Conservation (phyloP, 2,797 vertebrate genomes). For the Pseudomugil tenellus region DNA sequence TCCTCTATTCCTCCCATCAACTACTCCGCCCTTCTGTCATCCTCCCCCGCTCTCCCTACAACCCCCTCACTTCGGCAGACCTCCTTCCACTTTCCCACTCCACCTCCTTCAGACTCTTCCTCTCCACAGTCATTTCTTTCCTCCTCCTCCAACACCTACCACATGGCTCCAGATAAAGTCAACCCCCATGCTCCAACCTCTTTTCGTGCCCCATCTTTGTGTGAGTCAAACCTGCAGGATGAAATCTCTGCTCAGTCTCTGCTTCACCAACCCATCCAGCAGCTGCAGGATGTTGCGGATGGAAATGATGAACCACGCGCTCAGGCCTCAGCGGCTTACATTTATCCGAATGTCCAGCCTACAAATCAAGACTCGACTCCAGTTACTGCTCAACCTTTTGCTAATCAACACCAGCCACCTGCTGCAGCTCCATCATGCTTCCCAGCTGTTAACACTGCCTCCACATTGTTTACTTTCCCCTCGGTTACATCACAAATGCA, state of each 20-base stretch:
- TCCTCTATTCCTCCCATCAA: conserved; percentile 46
- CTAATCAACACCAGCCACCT: conserved; percentile 24
- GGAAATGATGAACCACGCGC: conserved; percentile 35
- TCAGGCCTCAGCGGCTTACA: conserved; percentile 49
- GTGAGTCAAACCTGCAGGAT: conserved; percentile 51
- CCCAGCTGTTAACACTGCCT: conserved; percentile 24
- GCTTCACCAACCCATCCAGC: conserved; percentile 45
- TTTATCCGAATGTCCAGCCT: conserved; percentile 46
- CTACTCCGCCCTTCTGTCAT: conserved; percentile 63
- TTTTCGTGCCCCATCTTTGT: conserved; percentile 44
- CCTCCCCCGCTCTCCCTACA: conserved; percentile 54
- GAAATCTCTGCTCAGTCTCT: conserved; percentile 58
- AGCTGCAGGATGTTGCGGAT: conserved; percentile 30
- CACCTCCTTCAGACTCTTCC: conserved; percentile 60
- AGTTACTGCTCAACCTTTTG: conserved; percentile 23
- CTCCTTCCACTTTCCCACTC: conserved; percentile 61
- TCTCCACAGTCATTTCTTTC: conserved; percentile 63
- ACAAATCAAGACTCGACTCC: conserved; percentile 29
- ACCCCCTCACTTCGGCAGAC: conserved; percentile 62
- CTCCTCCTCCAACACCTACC: conserved; percentile 51
- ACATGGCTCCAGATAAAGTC: conserved; percentile 53
- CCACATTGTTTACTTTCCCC: conserved; percentile 61
- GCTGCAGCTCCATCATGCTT: conserved; percentile 32
- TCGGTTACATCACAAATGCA: conserved; percentile 67
- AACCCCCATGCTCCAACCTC: conserved; percentile 62